These are phyloP conservation scores for Camponotus fellah DNA, from an alignment of 2,888 invertebrate species.

Conservation along the genomic window DNA sequence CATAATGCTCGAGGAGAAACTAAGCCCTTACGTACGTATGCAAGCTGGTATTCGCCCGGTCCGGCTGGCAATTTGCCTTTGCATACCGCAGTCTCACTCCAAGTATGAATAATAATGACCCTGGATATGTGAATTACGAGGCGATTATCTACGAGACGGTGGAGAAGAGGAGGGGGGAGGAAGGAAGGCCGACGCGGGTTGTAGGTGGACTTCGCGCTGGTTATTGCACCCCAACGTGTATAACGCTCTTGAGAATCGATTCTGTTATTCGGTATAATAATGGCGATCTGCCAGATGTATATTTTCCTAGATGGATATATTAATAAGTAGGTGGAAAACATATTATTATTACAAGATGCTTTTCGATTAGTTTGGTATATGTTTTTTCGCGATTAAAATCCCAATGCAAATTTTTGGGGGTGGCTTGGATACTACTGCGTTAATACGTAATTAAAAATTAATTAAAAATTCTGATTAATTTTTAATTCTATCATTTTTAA, in stretches of 20 bases:
- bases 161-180: not conserved
- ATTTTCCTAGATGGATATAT: slow-evolving; percentile 7
- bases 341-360: not conserved
- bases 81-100: slow-evolving; percentile 69
- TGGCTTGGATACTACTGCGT: not conserved
- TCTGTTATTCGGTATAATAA: slow-evolving; percentile 56
- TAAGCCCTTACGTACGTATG: slow-evolving; percentile 64
- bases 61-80: slow-evolving; percentile 74
- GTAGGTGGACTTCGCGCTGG: slow-evolving; percentile 48
- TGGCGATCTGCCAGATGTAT: slow-evolving; percentile 15
- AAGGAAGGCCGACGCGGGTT: not conserved
- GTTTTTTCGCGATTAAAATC: not conserved
- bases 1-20: slow-evolving; percentile 72
- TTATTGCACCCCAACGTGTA: slow-evolving; percentile 65
- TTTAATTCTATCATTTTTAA: too few species aligned
- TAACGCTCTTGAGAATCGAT: slow-evolving; percentile 63
- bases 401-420: not conserved
- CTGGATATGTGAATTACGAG: slow-evolving; percentile 75
- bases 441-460: slow-evolving; percentile 26
- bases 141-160: slow-evolving; percentile 69
- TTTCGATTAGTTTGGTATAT: not conserved
- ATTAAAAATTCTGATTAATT: slow-evolving; percentile 15
- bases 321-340: not conserved
- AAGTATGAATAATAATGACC: slow-evolving; percentile 76
- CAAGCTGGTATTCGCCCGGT: slow-evolving; percentile 63